phyloP scores from a whole-genome alignment of 2,797 vertebrate species.

The Enteromius unitaeniatus region DNA sequence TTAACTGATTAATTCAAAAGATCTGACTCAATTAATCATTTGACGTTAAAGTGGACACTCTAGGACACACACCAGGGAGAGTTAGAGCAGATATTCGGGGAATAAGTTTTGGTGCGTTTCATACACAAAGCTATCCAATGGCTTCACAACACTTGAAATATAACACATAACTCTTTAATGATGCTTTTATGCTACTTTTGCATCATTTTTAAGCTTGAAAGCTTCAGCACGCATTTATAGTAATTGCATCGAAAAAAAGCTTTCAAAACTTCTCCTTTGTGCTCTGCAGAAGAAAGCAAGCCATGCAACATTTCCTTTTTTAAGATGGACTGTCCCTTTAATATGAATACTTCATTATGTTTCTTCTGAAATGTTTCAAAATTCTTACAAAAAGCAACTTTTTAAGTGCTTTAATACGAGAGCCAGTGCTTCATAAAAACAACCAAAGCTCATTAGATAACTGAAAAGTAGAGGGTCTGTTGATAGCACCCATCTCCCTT shows the following conservation, averaged over 20 bases:
- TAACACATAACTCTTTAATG: background rate
- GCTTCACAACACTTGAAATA: background rate
- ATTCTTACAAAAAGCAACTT: background rate
- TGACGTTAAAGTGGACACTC: background rate
- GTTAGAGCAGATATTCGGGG: background rate
- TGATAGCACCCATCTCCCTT: slow-evolving; percentile 22
- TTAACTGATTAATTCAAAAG: background rate
- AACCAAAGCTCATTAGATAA: slow-evolving; percentile 25
- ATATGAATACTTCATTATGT: background rate
- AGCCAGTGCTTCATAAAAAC: background rate
- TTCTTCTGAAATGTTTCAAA: background rate
- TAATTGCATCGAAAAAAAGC: background rate
- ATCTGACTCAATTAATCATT: background rate
- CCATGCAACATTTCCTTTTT: background rate
- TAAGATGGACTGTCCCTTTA: background rate
- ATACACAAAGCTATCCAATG: background rate
- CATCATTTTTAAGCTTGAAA: slow-evolving; percentile 3
- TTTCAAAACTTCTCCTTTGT: background rate
- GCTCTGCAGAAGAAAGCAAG: slow-evolving; percentile 12
- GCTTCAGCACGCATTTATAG: background rate
- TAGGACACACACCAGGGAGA: background rate
- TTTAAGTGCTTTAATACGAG: background rate
- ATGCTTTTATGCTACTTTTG: background rate
- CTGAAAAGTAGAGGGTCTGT: slow-evolving; percentile 29
- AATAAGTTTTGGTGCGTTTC: background rate